Evolutionary conservation across 1,140 invertebrate species (phyloP).

Genomic region (Bombyx mandarina): DNA sequence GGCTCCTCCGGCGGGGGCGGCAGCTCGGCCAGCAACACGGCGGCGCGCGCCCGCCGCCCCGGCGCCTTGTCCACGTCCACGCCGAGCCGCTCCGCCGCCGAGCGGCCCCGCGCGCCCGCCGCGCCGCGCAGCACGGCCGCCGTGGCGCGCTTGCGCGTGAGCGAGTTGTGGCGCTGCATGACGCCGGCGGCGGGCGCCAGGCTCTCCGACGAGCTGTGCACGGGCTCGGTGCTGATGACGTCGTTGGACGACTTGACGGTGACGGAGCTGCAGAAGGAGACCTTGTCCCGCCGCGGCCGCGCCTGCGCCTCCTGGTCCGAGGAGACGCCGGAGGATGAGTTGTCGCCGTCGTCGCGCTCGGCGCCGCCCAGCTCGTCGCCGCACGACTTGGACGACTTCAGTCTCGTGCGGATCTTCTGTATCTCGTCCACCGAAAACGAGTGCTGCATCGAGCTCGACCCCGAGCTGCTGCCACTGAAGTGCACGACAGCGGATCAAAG

Average conservation of each 20-base stretch:
- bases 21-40: slow-evolving; percentile 83
- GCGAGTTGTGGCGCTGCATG: slow-evolving; percentile 73
- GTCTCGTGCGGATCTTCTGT: slow-evolving; percentile 84
- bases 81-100: slow-evolving; percentile 63
- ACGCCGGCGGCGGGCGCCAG: slow-evolving; percentile 39
- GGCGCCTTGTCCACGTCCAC: slow-evolving; percentile 54
- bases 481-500: too few species aligned
- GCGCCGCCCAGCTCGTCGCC: slow-evolving; percentile 82
- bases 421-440: slow-evolving; percentile 91
- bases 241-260: slow-evolving; percentile 68
- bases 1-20: slow-evolving; percentile 87
- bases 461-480: slow-evolving; percentile 77
- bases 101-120: slow-evolving; percentile 34
- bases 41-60: slow-evolving; percentile 53
- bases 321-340: slow-evolving; percentile 88
- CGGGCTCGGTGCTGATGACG: slow-evolving; percentile 69
- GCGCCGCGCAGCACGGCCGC: slow-evolving; percentile 63
- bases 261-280: slow-evolving; percentile 66
- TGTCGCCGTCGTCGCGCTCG: slow-evolving; percentile 83
- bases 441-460: slow-evolving; percentile 83
- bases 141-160: slow-evolving; percentile 72
- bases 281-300: slow-evolving; percentile 56
- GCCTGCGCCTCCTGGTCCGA: slow-evolving; percentile 82
- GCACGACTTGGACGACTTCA: slow-evolving; percentile 88
- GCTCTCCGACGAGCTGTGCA: slow-evolving; percentile 60